Evolutionary conservation across 1,140 invertebrate genomes (phyloP).

Genomic region (Polypedilum pembai): DNA sequence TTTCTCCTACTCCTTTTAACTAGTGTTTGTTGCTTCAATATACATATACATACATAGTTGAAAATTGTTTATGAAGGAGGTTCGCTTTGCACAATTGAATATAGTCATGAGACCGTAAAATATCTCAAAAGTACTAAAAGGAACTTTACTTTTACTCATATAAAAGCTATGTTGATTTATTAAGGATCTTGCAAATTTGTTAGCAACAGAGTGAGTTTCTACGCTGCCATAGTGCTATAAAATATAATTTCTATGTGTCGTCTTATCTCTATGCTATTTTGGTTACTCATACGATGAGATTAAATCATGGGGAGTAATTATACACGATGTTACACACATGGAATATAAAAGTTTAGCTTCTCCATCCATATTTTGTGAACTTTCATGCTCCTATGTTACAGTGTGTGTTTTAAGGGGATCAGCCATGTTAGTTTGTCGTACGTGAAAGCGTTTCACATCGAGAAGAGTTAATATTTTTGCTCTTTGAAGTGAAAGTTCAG

Average conservation of each 20-base stretch:
- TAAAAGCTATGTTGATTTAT: slow-evolving; percentile 16
- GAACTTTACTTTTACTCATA: background rate
- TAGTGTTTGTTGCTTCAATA: background rate
- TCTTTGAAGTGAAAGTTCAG: background rate
- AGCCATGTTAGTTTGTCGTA: background rate
- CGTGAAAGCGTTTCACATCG: background rate
- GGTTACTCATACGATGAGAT: background rate
- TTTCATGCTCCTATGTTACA: background rate
- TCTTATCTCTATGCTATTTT: background rate
- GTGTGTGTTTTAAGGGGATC: background rate
- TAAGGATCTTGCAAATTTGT: slow-evolving; percentile 28
- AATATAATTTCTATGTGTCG: slow-evolving; percentile 2
- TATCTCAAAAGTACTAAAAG: background rate
- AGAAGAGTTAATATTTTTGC: background rate
- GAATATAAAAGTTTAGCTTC: background rate
- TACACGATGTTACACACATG: slow-evolving; percentile 17
- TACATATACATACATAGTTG: background rate
- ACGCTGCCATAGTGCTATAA: background rate
- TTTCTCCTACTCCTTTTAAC: background rate
- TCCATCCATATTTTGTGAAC: background rate
- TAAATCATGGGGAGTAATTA: slow-evolving; percentile 2
- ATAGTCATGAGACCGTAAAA: slow-evolving; percentile 15
- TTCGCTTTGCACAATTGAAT: slow-evolving; percentile 11
- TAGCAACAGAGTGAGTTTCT: background rate
- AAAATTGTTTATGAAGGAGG: slow-evolving; percentile 19